These are phyloP conservation scores for cattle (Bos taurus) DNA, from an alignment of 2,113 vertebrate genomes.

Conservation along the genomic window DNA sequence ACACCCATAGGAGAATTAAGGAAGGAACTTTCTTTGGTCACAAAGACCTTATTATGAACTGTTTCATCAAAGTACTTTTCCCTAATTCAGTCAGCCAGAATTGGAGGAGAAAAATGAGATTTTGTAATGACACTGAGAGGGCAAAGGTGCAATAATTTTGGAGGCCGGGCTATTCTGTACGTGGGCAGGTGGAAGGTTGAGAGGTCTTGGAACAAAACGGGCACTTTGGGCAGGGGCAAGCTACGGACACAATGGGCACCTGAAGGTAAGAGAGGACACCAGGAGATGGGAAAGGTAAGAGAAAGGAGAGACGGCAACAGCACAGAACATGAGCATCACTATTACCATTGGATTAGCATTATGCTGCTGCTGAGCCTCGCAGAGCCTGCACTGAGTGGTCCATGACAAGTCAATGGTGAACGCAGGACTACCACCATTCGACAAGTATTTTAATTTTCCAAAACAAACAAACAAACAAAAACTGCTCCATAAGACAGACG, in stretches of 20 bases:
- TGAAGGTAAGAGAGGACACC: not conserved
- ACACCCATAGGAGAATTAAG: not conserved
- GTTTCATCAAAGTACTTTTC: not conserved
- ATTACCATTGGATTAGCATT: not conserved
- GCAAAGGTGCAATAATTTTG: not conserved
- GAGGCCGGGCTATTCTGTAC: not conserved
- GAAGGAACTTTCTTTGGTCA: not conserved
- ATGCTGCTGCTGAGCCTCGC: fast-evolving
- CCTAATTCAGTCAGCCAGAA: not conserved
- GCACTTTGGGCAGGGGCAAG: not conserved
- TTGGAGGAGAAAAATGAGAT: not conserved
- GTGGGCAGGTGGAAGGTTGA: not conserved
- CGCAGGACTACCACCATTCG: not conserved
- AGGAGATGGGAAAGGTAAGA: not conserved
- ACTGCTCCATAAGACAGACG: not conserved
- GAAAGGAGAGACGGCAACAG: not conserved
- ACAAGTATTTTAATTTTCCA: not conserved
- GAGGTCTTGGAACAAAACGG: not conserved
- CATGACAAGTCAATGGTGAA: not conserved
- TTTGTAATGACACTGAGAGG: not conserved
- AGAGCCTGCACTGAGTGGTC: not conserved
- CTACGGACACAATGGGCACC: not conserved
- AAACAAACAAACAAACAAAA: not conserved
- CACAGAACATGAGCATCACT: not conserved
- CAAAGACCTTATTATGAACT: not conserved